Evolutionary conservation across 1,140 invertebrate genomes (phyloP).

Genomic region (Pachyrhynchus sulphureomaculatus): DNA sequence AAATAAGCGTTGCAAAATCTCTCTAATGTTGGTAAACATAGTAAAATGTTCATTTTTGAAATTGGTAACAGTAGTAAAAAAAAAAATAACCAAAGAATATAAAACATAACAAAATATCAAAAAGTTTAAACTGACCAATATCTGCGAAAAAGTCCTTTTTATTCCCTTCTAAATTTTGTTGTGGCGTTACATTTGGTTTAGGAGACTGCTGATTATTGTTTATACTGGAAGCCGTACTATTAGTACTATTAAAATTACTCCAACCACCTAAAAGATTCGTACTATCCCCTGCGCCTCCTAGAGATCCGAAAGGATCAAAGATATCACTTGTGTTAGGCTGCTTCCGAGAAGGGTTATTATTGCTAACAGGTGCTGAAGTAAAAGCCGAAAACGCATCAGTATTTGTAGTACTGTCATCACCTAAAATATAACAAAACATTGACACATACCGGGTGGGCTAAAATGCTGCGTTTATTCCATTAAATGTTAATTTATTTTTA

Average conservation of each 20-base stretch:
- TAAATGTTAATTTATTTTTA: too few relatives aligned
- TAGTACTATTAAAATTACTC: constrained; percentile 35
- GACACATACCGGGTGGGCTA: too few relatives aligned
- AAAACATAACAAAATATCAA: too few relatives aligned
- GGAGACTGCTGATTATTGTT: constrained; percentile 11
- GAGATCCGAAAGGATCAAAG: constrained; percentile 50
- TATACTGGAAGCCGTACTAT: constrained; percentile 9
- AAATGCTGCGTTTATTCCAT: too few relatives aligned
- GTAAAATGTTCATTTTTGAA: too few relatives aligned
- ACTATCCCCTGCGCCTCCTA: constrained; percentile 22
- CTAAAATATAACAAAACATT: neutral
- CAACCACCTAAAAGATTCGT: constrained; percentile 40
- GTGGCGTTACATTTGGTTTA: constrained; percentile 1
- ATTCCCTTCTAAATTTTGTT: constrained; percentile 31
- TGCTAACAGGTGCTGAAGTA: constrained; percentile 18
- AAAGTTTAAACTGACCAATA: constrained; percentile 51
- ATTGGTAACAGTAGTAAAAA: too few relatives aligned
- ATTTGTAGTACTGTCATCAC: neutral
- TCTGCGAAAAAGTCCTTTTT: constrained; percentile 59
- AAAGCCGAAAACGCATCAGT: constrained; percentile 34
- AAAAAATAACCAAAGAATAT: too few relatives aligned
- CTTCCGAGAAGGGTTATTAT: constrained; percentile 8
- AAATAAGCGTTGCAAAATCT: too few relatives aligned
- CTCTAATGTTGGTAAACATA: too few relatives aligned
- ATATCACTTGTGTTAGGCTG: constrained; percentile 37